Evolutionary conservation across 2,113 vertebrate genomes (phyloP).

Genomic region (Dolichallabes microphthalmus): DNA sequence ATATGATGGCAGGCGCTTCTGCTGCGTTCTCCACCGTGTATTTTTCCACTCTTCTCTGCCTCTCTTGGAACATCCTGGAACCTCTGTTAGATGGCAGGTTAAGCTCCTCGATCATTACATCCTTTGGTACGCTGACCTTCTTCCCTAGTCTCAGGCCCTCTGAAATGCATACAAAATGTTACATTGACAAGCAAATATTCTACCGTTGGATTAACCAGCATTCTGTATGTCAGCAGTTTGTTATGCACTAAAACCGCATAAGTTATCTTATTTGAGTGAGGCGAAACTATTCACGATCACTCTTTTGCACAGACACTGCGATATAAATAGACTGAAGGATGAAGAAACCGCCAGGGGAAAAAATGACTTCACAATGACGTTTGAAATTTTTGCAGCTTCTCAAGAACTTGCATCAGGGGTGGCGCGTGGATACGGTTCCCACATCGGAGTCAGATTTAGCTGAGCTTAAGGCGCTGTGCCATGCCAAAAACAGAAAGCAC

Average conservation of each 20-base stretch:
- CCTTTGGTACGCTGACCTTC: slow-evolving; percentile 86
- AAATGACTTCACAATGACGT: slow-evolving; percentile 43
- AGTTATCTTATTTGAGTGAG: background rate
- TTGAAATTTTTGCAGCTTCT: slow-evolving; percentile 45
- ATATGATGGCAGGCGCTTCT: background rate
- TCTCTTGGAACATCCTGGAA: slow-evolving; percentile 93
- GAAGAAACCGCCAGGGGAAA: slow-evolving; percentile 52
- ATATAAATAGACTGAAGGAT: slow-evolving; percentile 70
- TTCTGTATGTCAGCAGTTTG: background rate
- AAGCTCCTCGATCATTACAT: slow-evolving; percentile 94
- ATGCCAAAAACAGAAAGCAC: slow-evolving; percentile 55
- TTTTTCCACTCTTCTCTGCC: slow-evolving; percentile 83
- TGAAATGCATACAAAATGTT: slow-evolving; percentile 50
- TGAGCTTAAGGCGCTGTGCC: slow-evolving; percentile 60
- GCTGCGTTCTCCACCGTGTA: slow-evolving; percentile 78
- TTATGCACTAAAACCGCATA: background rate
- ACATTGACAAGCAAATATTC: background rate
- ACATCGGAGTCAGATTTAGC: slow-evolving; percentile 61
- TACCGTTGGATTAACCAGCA: background rate
- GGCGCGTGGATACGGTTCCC: slow-evolving; percentile 57
- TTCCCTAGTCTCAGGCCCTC: slow-evolving; percentile 83
- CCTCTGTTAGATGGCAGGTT: slow-evolving; percentile 84
- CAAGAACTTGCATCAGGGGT: slow-evolving; percentile 40
- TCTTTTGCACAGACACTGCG: slow-evolving; percentile 59
- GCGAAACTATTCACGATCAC: background rate